Evolutionary conservation across 1,140 invertebrate species (phyloP).

Genomic region (Cherax quadricarinatus): DNA sequence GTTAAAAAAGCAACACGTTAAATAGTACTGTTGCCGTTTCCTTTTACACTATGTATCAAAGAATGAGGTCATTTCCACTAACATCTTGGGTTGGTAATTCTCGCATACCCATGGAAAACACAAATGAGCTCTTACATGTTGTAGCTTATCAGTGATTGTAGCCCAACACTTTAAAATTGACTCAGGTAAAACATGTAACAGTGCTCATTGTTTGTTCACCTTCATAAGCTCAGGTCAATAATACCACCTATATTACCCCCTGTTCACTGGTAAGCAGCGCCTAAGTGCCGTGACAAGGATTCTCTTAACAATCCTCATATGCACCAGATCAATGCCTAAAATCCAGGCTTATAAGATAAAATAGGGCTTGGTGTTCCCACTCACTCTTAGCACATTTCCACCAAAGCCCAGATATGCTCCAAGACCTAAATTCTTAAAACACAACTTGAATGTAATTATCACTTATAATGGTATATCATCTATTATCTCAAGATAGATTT

Average conservation of each 20-base stretch:
- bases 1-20: conserved; percentile 59
- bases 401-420: conserved; percentile 37
- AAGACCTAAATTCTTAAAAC: conserved; percentile 39
- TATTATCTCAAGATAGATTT: conserved; percentile 9
- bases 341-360: conserved; percentile 30
- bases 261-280: conserved; percentile 16
- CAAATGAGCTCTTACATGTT: conserved; percentile 19
- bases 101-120: conserved; percentile 61
- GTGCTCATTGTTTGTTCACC: not conserved
- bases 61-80: conserved; percentile 44
- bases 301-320: not conserved
- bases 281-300: not conserved
- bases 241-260: conserved; percentile 40
- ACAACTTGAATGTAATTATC: conserved; percentile 32
- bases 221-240: conserved; percentile 3
- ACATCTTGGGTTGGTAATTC: conserved; percentile 22
- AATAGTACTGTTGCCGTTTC: conserved; percentile 33
- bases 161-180: not conserved
- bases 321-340: conserved; percentile 6
- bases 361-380: conserved; percentile 32
- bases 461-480: conserved; percentile 12
- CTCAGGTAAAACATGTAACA: not conserved
- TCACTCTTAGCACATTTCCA: conserved; percentile 11
- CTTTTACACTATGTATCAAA: conserved; percentile 42
- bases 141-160: not conserved